phyloP scores from a whole-genome alignment of 2,113 vertebrate species.

The Herpetotheres cachinnans region DNA sequence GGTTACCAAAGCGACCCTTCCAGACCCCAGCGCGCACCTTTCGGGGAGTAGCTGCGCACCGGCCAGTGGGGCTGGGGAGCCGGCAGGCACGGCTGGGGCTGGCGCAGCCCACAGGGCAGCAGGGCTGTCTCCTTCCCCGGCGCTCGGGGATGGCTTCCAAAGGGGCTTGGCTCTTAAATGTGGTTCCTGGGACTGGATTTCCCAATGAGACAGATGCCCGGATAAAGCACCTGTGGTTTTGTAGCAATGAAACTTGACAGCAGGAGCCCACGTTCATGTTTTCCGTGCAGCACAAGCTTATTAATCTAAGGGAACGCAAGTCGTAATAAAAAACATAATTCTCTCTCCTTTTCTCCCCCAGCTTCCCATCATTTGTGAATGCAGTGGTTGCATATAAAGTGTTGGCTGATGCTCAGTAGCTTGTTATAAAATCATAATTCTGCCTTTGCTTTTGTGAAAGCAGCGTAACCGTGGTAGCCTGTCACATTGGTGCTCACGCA shows the following conservation, averaged over 20 bases:
- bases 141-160: too few relatives aligned
- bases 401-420: background rate
- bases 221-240: background rate
- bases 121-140: too few relatives aligned
- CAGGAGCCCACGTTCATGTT: background rate
- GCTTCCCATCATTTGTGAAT: background rate
- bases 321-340: background rate
- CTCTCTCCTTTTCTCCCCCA: background rate
- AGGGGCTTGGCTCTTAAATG: background rate
- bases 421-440: background rate
- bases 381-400: rapidly evolving
- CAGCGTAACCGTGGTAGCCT: background rate
- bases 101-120: too few relatives aligned
- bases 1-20: too few relatives aligned
- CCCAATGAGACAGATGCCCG: background rate
- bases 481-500: rapidly evolving
- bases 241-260: background rate
- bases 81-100: too few relatives aligned
- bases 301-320: background rate
- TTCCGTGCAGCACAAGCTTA: background rate
- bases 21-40: too few relatives aligned
- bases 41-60: too few relatives aligned
- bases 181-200: background rate
- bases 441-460: background rate
- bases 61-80: too few relatives aligned